Conservation (phyloP, 2,113 vertebrate species). For the Bujurquina vittata region DNA sequence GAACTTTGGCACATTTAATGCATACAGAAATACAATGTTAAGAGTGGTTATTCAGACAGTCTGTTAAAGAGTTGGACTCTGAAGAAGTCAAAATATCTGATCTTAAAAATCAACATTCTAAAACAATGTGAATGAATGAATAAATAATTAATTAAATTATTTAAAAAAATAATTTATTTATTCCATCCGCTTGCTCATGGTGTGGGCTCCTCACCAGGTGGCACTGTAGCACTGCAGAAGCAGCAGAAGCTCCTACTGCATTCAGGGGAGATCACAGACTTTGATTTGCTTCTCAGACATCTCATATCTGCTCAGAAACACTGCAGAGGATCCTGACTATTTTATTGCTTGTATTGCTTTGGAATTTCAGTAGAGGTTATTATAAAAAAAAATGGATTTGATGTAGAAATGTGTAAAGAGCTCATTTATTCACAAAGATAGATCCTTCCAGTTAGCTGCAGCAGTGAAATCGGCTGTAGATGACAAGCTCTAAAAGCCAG, state of each 20-base stretch:
- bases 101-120: background rate
- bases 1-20: background rate
- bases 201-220: slow-evolving; percentile 56
- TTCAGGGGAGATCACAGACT: slow-evolving; percentile 30
- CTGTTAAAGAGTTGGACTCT: background rate
- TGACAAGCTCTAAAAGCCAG: background rate
- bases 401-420: background rate
- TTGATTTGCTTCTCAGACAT: slow-evolving; percentile 32
- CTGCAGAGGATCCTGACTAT: slow-evolving; percentile 3
- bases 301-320: slow-evolving; percentile 13
- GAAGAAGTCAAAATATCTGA: background rate
- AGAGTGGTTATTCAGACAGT: background rate
- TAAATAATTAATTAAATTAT: background rate
- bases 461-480: background rate
- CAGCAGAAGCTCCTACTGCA: background rate
- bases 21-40: background rate
- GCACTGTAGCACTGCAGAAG: slow-evolving; percentile 51
- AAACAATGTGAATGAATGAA: background rate
- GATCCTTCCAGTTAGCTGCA: background rate
- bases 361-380: background rate
- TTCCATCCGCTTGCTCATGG: background rate
- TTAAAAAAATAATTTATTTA: background rate
- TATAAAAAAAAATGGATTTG: background rate
- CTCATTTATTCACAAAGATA: background rate
- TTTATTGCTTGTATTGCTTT: slow-evolving; percentile 12